Conservation (phyloP, 1,140 invertebrate genomes). For the Drosophila bipectinata region DNA sequence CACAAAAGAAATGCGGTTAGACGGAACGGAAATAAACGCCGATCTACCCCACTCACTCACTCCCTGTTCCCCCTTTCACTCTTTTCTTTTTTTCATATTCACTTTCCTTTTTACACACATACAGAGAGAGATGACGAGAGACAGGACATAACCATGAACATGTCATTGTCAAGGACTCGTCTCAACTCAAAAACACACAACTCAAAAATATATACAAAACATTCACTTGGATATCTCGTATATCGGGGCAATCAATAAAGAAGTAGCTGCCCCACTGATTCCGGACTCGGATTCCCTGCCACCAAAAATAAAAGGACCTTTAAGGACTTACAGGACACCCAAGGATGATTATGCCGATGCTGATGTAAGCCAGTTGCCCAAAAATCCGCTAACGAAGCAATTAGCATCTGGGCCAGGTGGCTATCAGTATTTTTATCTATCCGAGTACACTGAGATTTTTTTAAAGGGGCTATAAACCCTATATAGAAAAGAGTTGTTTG, state of each 20-base stretch:
- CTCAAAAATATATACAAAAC: conserved; percentile 19
- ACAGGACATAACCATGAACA: conserved; percentile 11
- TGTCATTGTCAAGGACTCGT: conserved; percentile 49
- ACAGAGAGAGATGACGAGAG: background rate
- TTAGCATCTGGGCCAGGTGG: conserved; percentile 51
- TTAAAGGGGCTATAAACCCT: background rate
- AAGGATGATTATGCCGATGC: conserved; percentile 1
- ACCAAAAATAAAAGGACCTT: too few species aligned
- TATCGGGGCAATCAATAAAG: conserved; percentile 60
- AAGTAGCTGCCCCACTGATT: conserved; percentile 49
- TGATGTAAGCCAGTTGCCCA: conserved; percentile 33
- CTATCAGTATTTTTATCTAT: too few species aligned
- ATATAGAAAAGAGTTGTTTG: too few species aligned
- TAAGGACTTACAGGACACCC: background rate
- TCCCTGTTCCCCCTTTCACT: background rate
- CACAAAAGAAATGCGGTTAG: conserved; percentile 71
- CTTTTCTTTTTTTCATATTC: background rate
- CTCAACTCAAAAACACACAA: conserved; percentile 24
- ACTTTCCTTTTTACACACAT: background rate
- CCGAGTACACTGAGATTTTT: conserved; percentile 5
- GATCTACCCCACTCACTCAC: conserved; percentile 1
- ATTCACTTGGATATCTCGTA: conserved; percentile 2
- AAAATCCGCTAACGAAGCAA: conserved; percentile 73
- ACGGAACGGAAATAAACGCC: conserved; percentile 26
- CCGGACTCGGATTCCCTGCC: conserved; percentile 21